Evolutionary conservation across 2,888 invertebrate genomes (phyloP).

Genomic region (Hartigia nigra): DNA sequence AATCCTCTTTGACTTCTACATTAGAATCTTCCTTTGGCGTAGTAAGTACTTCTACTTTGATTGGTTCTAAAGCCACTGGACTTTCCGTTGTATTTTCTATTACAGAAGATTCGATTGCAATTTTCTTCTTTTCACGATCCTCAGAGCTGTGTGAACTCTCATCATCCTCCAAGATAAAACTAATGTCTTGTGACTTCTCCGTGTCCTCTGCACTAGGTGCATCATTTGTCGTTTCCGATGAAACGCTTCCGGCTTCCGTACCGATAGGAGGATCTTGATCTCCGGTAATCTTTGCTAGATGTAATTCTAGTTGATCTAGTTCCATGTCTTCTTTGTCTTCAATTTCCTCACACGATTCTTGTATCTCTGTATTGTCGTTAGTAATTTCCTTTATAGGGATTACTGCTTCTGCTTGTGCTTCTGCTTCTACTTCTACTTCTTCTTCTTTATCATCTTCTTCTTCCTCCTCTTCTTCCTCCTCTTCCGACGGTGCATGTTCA

Average conservation of each 20-base stretch:
- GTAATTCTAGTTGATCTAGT: constrained; percentile 48
- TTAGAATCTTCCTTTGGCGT: constrained; percentile 36
- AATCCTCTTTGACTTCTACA: constrained; percentile 29
- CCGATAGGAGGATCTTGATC: constrained; percentile 43
- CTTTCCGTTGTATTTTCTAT: constrained; percentile 37
- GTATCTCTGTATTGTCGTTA: not conserved
- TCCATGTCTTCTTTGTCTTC: constrained; percentile 14
- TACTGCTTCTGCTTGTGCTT: constrained; percentile 38
- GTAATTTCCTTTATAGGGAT: constrained; percentile 1
- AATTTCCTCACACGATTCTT: constrained; percentile 1
- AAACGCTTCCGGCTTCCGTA: constrained; percentile 41
- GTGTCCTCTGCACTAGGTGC: constrained; percentile 46
- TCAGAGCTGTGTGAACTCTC: constrained; percentile 38
- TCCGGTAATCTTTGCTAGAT: constrained; percentile 53
- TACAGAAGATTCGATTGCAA: constrained; percentile 30
- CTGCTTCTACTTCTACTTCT: constrained; percentile 42
- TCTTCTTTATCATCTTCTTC: constrained; percentile 21
- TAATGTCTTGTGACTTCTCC: constrained; percentile 54
- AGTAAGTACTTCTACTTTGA: constrained; percentile 35
- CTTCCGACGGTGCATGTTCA: not conserved
- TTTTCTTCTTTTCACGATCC: constrained; percentile 43
- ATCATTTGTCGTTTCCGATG: constrained; percentile 46
- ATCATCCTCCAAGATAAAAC: constrained; percentile 52
- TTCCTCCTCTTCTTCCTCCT: constrained; percentile 21
- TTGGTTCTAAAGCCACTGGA: constrained; percentile 44